Conservation (phyloP, 2,888 invertebrate species). For the Drosophila infuscata region DNA sequence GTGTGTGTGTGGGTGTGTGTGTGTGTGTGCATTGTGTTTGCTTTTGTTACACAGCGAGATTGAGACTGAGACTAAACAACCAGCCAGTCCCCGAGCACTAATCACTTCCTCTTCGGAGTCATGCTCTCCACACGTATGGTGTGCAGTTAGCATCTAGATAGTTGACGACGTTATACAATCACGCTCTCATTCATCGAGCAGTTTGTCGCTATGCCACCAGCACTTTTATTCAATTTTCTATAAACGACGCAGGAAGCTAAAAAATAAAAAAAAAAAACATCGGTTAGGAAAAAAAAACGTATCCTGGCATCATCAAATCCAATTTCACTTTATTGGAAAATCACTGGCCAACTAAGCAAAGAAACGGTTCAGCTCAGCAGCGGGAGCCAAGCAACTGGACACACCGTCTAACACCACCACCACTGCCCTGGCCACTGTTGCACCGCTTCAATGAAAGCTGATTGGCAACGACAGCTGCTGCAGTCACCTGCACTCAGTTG, state of each 20-base stretch:
- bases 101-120: constrained; percentile 67
- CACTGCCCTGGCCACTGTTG: background rate
- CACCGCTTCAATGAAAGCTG: constrained; percentile 41
- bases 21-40: constrained; percentile 46
- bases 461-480: constrained; percentile 61
- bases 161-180: constrained; percentile 56
- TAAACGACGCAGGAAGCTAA: constrained; percentile 63
- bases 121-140: background rate
- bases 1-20: constrained; percentile 25
- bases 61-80: constrained; percentile 16
- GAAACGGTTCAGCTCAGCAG: constrained; percentile 51
- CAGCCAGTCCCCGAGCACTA: constrained; percentile 49
- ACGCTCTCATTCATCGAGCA: constrained; percentile 72
- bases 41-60: constrained; percentile 43
- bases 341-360: constrained; percentile 73
- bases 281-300: constrained; percentile 52
- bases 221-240: constrained; percentile 78
- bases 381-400: constrained; percentile 18
- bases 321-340: constrained; percentile 80
- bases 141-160: constrained; percentile 14
- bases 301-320: constrained; percentile 79
- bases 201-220: constrained; percentile 79
- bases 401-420: background rate
- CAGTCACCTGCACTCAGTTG: constrained; percentile 50
- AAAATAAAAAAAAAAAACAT: constrained; percentile 27